Base-by-base conservation (phyloP, 1,140 invertebrate genomes). In the Heterodera carotae region DNA sequence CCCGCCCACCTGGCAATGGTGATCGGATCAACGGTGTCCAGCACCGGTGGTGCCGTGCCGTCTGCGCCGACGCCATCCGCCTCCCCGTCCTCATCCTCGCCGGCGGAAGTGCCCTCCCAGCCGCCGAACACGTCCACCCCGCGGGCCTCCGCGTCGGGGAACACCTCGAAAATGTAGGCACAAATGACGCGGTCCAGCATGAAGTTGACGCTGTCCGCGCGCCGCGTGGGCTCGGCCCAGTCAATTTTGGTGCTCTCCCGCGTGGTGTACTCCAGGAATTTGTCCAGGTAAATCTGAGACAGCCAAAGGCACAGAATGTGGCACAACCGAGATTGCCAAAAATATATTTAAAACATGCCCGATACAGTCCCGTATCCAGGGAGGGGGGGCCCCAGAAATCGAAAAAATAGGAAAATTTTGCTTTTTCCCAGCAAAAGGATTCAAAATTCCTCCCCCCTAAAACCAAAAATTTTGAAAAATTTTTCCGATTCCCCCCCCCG, bases 1-100 rank as follows among this genome's bases (percentile, higher is more conserved):
- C n/a, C 2, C 39, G 12, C 6, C 12, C 39, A 80, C 43, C 69
- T 70, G 15, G 85, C 85, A 69, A 86, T 86, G n/a, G 85, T 81
- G 31, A 86, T 66, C 2, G 85, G 85, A 79, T 86, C 85, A 10
- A 82, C 86, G 22, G 85, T 86, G 69, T 86, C 85, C 34, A 86
- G 56, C 27, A 85, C 22, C 12, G 59, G 77, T 39, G 34, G 48
- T 5, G 18, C 48, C 12, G 18, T 56, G 15, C 48, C 48, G 48
- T 56, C 48, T 22, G 48, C 22, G 12, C 48, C 15, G 48, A 22
- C 3, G 69, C 76, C 29, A 48, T 76, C 59, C 0, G 69, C 76
- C 29, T 68, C 79, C 59, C n/a, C n/a, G n/a, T 64, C 71, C 18
- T 33, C 56, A 10, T 78, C 81, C 64, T 80, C 81, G 43, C 48